A percentile compares a stretch with the other conserved stretches of the same genome.
Evolutionary conservation across 37 sponge, comb jelly and placozoan genomes (phyloP).

Genomic region (Spongia lamella): DNA sequence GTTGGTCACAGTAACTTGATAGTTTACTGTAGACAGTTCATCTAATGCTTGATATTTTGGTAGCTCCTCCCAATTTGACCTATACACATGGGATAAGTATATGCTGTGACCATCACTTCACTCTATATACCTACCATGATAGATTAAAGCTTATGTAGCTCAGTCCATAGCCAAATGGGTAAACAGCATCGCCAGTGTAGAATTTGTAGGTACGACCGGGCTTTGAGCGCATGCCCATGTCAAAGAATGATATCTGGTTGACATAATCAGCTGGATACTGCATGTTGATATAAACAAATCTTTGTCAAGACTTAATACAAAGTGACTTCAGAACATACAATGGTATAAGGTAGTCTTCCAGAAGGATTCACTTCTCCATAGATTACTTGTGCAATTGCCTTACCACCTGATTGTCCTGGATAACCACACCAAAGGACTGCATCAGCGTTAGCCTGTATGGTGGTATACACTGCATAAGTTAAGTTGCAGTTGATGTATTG

Average conservation of each 20-base stretch:
- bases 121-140: constrained; percentile 39
- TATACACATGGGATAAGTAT: no score
- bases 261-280: constrained; percentile 81
- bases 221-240: constrained; percentile 65
- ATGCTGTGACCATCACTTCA: no score
- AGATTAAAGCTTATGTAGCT: constrained; percentile 69
- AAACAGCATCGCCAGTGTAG: constrained; percentile 71
- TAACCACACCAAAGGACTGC: constrained; percentile 77
- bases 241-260: constrained; percentile 63
- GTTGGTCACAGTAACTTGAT: constrained; percentile 73
- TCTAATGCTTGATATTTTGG: no score
- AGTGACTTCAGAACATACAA: constrained; percentile 30
- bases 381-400: constrained; percentile 75
- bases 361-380: constrained; percentile 71
- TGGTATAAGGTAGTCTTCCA: constrained; percentile 80
- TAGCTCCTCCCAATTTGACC: no score
- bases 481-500: neutral
- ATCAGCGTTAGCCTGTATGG: constrained; percentile 54
- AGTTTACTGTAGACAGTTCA: constrained; percentile 22
- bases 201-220: constrained; percentile 85
- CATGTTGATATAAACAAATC: no score
- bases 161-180: constrained; percentile 69
- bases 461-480: neutral
- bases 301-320: no score
- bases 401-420: constrained; percentile 83